Evolutionary conservation across 2,888 invertebrate genomes (phyloP), one percentile per base, ranked within the genome.

Genomic region (Nomada flava): DNA sequence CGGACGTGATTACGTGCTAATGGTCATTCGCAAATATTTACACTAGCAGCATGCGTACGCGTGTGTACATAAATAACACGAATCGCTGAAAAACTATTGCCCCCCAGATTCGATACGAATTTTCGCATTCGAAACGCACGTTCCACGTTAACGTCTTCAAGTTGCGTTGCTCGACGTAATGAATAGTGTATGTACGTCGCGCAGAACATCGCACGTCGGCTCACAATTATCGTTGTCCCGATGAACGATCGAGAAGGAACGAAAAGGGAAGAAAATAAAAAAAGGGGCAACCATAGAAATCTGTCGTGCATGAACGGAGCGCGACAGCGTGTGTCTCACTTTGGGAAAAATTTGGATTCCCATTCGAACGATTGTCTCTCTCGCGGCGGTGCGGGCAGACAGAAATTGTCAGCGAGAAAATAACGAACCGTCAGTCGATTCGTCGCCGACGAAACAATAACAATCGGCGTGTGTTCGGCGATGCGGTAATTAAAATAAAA

Each of bases 401-500:
- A 55, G 74, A 74, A 79, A 79, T 75, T 79, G 75, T 65, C 57
- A 88, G 69, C 70, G 78, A 72, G 68, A 86, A 71, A 87, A 88
- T 88, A 86, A 86, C 86, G 84, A 83, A 84, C 78, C 76, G 84
- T 57, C 76, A 68, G 84, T 83, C 82, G 86, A 88, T 86, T 88
- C 86, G 86, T 86, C 84, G 88, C 75, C 86, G 81, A 73, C 76
- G 88, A 85, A 90, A 90, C 89, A 90, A 91, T 90, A 90, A 89
- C 89, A 90, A 91, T 91, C 88, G 89, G 82, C 83, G 86, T 82
- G 69, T 84, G 86, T 79, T 83, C 88, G 89, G 76, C 89, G 88
- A 90, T 88, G 88, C 89, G 88, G 89, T 91, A 91, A 92, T 92
- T 91, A 90, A 92, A 92, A 91, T 91, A 90, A 91, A 92, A 91